These are phyloP conservation scores for Rynchops niger DNA, from an alignment of 2,113 vertebrate genomes.

Conservation along the genomic window DNA sequence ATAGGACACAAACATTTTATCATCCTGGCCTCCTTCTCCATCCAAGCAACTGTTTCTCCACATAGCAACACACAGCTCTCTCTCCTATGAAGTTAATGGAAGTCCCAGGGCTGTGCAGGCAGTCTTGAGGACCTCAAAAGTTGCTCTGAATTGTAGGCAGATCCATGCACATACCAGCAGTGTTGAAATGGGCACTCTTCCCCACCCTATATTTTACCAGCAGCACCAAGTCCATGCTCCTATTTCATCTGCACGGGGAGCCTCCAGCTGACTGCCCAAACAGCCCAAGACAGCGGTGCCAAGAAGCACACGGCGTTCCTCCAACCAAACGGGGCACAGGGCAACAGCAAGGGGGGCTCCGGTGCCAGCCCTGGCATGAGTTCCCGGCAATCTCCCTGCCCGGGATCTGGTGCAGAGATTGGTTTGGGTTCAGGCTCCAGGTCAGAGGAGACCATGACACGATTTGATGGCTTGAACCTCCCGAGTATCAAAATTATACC, in stretches of 20 bases:
- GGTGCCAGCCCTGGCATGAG: background rate
- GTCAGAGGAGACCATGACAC: background rate
- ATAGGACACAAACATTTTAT: background rate
- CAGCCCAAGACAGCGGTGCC: background rate
- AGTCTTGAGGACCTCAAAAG: background rate
- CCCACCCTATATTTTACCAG: background rate
- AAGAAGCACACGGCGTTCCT: background rate
- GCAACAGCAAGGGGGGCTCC: rapidly evolving
- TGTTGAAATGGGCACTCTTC: rapidly evolving
- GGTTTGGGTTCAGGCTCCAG: background rate
- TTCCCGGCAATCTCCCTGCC: background rate
- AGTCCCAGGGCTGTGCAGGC: background rate
- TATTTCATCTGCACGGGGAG: background rate
- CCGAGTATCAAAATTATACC: background rate
- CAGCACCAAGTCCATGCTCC: background rate
- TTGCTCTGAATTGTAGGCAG: background rate
- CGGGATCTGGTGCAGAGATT: rapidly evolving
- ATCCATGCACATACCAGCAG: background rate
- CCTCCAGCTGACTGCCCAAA: rapidly evolving
- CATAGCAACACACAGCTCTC: background rate
- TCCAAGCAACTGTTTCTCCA: background rate
- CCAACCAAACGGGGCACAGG: background rate
- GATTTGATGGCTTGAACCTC: background rate
- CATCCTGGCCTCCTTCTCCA: background rate
- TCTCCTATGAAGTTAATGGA: background rate